These are phyloP conservation scores for Seladonia tumulorum DNA, from an alignment of 2,888 invertebrate species.

Conservation along the genomic window DNA sequence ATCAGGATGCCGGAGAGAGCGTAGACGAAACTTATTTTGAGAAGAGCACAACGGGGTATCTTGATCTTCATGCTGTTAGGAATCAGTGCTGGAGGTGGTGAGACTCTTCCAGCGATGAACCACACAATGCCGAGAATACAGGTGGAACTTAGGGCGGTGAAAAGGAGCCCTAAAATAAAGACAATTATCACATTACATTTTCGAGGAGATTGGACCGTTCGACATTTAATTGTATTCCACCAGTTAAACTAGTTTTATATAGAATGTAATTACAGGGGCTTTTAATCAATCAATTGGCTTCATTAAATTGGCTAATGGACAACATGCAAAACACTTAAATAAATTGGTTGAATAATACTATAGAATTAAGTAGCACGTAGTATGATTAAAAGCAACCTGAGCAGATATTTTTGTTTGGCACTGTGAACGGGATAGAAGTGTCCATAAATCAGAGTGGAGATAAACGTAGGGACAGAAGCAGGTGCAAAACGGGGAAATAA, in stretches of 20 bases:
- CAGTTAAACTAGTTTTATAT: neutral
- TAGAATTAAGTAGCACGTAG: no score
- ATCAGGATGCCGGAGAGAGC: slow-evolving; percentile 85
- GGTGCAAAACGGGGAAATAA: neutral
- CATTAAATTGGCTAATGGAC: no score
- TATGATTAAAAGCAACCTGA: neutral
- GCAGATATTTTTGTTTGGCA: neutral
- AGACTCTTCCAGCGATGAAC: slow-evolving; percentile 73
- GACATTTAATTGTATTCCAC: neutral
- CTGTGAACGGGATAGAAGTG: neutral
- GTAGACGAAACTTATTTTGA: slow-evolving; percentile 84
- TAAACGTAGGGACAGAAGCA: neutral
- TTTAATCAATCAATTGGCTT: no score
- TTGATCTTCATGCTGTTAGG: slow-evolving; percentile 81
- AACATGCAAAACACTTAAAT: no score
- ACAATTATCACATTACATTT: neutral
- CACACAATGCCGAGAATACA: slow-evolving; percentile 74
- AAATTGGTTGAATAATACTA: no score
- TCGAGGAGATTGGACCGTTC: neutral
- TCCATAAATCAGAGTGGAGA: neutral
- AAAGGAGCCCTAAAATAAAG: slow-evolving; percentile 75
- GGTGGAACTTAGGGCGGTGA: slow-evolving; percentile 76
- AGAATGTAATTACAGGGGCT: no score
- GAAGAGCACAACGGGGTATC: slow-evolving; percentile 82
- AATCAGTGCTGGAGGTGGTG: slow-evolving; percentile 77